phyloP scores from a whole-genome alignment of 2,113 vertebrate genomes.

The Lepisosteus osseus region DNA sequence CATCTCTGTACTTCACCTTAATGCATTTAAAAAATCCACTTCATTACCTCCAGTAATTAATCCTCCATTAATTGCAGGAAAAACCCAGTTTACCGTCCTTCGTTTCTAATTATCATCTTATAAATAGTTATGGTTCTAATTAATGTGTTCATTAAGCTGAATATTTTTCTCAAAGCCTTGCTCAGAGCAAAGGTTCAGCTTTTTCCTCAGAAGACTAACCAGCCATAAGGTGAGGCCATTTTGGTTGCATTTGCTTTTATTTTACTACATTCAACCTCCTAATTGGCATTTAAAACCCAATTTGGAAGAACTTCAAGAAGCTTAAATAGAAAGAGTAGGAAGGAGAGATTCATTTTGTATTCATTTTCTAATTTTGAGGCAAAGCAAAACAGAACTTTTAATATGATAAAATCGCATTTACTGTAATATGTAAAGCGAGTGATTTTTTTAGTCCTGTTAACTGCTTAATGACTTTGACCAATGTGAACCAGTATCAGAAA shows the following conservation, averaged over 20 bases:
- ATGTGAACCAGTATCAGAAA: not conserved
- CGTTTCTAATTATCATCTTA: slow-evolving; percentile 99
- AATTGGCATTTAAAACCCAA: slow-evolving; percentile 99
- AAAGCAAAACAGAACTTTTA: slow-evolving; percentile 33
- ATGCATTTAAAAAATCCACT: slow-evolving; percentile 99
- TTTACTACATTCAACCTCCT: slow-evolving; percentile 99
- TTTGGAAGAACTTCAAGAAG: slow-evolving; percentile 99
- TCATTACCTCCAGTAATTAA: slow-evolving; percentile 99
- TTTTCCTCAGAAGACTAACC: slow-evolving; percentile 95
- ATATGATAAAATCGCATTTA: slow-evolving; percentile 17
- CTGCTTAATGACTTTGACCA: not conserved
- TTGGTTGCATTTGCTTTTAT: slow-evolving; percentile 98
- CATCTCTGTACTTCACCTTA: slow-evolving; percentile 99
- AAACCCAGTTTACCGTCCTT: slow-evolving; percentile 98
- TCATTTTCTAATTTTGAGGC: slow-evolving; percentile 32
- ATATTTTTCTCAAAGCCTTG: slow-evolving; percentile 97
- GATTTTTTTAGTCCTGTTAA: not conserved
- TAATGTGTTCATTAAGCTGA: slow-evolving; percentile 99
- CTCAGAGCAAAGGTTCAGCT: slow-evolving; percentile 97
- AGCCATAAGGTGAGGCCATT: slow-evolving; percentile 99
- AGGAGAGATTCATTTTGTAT: slow-evolving; percentile 37
- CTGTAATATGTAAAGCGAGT: not conserved
- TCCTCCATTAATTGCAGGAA: slow-evolving; percentile 99
- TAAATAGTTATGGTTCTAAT: slow-evolving; percentile 99
- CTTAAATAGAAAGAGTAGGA: slow-evolving; percentile 76